Base-by-base conservation (phyloP, 2,113 vertebrate genomes). In the Benitochromis conjunctus region DNA sequence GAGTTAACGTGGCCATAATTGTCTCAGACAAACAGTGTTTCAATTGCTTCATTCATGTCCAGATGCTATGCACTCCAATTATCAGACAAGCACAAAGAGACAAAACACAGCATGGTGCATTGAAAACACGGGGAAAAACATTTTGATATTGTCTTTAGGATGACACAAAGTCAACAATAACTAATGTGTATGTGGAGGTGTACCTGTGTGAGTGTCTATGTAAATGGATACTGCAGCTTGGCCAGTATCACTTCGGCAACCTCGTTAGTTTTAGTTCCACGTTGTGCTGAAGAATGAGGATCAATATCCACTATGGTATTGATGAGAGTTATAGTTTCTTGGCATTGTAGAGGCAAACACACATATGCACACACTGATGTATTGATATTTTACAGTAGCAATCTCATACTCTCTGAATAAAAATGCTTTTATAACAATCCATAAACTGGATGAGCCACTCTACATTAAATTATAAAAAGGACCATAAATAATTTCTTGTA, bases 281-380 rank as follows among this genome's bases (percentile, higher is more conserved):
- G 83, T 4, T 89, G 76, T 10, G 95, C 46, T 46, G 94, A 94
- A 34, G 95, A 95, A 77, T 96, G 94, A 66, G 96, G 96, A 69
- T 97, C 96, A 10, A 97, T 94, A 56, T 96, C 95, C 89, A 97
- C 88, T 80, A 97, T 96, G 88, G 95, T 95, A 92, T 81, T 94
- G 80, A 97, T 96, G 13, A 97, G 86, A 16, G 86, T 96, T 86
- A 85, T 87, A 21, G 96, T 97, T 93, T 97, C 96, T 87, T 97
- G 95, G 18, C 94, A 93, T 94, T 97, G 56, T 21, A 48, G 54
- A 55, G n/a, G 19, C 9, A 90, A 16, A 90, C 48, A 43, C 21
- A 86, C 6, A 86, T 7, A 46, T 9, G 18, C 21, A 83, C 9
- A 86, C 29, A 46, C 43, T 53, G 11, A 78, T 48, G 24, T 51